Evolutionary conservation across 2,888 invertebrate genomes (phyloP).

Genomic region (Agonopterix alstromeriana): DNA sequence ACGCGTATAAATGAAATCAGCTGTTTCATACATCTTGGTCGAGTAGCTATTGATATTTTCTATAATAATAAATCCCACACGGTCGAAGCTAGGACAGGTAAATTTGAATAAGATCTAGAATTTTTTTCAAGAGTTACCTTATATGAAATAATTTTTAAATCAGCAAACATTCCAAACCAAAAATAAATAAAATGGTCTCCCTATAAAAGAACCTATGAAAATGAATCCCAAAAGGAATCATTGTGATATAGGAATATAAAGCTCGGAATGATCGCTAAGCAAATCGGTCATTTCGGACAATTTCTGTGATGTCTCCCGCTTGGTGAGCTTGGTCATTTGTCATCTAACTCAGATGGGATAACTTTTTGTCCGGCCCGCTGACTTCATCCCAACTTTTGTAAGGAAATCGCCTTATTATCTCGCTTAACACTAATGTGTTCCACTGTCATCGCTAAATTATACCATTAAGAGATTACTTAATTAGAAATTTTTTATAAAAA

Average conservation of each 20-base stretch:
- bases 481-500: no score
- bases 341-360: slow-evolving; percentile 65
- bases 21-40: no score
- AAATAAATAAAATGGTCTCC: no score
- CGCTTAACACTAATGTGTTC: slow-evolving; percentile 47
- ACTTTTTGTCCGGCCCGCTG: slow-evolving; percentile 67
- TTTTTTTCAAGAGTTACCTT: no score
- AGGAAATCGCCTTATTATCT: slow-evolving; percentile 58
- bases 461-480: slow-evolving; percentile 17
- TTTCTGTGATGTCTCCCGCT: slow-evolving; percentile 37
- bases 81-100: no score
- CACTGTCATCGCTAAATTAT: slow-evolving; percentile 39
- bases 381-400: slow-evolving; percentile 63
- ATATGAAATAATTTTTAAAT: no score
- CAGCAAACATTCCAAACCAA: no score
- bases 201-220: no score
- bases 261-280: slow-evolving; percentile 47
- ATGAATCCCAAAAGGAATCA: not conserved
- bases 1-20: no score
- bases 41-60: no score
- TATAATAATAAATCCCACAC: no score
- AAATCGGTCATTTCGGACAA: slow-evolving; percentile 52
- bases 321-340: slow-evolving; percentile 49
- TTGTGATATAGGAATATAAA: slow-evolving; percentile 21
- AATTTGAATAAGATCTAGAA: no score